Conservation (phyloP, 2,113 vertebrate genomes). For the Alaudala cheleensis region DNA sequence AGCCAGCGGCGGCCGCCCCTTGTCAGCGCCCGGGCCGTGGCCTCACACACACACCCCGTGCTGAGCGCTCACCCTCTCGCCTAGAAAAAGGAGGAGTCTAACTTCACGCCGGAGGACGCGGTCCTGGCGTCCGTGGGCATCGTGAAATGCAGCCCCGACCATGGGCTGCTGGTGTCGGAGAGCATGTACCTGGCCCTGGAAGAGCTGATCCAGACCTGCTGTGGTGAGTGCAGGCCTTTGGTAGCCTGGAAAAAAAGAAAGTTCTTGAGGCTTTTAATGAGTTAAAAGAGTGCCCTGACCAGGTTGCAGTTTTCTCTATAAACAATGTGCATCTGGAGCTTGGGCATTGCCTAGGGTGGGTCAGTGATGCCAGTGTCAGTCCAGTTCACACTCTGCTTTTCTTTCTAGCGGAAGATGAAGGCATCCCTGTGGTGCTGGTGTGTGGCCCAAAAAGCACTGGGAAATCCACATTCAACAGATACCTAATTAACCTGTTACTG, state of each 20-base stretch:
- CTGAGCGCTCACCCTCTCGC: rapidly evolving
- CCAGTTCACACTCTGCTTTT: neutral
- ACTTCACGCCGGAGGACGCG: neutral
- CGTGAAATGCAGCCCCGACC: conserved; percentile 57
- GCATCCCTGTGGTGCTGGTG: conserved; percentile 84
- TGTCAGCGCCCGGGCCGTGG: neutral
- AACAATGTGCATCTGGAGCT: rapidly evolving
- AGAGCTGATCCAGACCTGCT: conserved; percentile 77
- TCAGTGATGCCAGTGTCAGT: neutral
- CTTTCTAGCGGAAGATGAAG: conserved; percentile 82
- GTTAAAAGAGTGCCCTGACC: rapidly evolving
- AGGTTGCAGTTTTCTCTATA: rapidly evolving
- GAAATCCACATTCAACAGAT: conserved; percentile 90
- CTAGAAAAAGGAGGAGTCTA: conserved; percentile 26
- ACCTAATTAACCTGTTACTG: conserved; percentile 88
- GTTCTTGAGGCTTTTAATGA: rapidly evolving
- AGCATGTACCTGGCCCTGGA: conserved; percentile 74
- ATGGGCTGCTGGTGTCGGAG: conserved; percentile 68
- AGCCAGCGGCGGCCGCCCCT: neutral
- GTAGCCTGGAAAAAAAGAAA: neutral
- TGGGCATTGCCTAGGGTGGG: rapidly evolving
- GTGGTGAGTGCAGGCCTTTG: conserved; percentile 66
- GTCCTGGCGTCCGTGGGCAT: conserved; percentile 82
- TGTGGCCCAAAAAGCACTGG: conserved; percentile 89
- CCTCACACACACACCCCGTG: rapidly evolving